A percentile compares a stretch with the other conserved stretches of the same genome.
Evolutionary conservation across 2,113 vertebrate genomes (phyloP).

Genomic region (Pionites leucogaster): DNA sequence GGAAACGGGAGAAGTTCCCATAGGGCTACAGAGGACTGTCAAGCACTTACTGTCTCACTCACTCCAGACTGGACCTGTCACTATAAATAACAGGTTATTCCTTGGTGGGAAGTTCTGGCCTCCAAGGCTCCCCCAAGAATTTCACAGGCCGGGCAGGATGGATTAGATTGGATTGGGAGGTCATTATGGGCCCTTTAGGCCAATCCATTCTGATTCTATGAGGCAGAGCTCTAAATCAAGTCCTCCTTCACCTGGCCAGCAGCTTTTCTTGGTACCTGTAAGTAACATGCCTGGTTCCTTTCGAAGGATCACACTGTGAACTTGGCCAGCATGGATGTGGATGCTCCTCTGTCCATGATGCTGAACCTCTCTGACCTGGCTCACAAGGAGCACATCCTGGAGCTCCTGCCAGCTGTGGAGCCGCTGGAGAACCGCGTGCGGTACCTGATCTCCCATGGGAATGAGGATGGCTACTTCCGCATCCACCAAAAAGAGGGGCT

Average conservation of each 20-base stretch:
- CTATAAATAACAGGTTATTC: neutral
- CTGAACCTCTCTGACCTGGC: conserved; percentile 81
- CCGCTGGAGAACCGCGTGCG: conserved; percentile 81
- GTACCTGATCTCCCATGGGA: conserved; percentile 85
- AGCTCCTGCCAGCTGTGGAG: conserved; percentile 85
- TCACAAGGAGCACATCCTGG: conserved; percentile 85
- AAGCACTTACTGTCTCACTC: neutral
- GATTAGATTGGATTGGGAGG: neutral
- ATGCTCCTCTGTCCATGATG: conserved; percentile 81
- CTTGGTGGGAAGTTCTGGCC: neutral
- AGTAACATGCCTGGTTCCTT: neutral
- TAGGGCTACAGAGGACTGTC: neutral
- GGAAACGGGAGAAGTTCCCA: neutral
- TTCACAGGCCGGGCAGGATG: neutral
- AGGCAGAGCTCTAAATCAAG: neutral
- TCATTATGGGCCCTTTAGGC: neutral
- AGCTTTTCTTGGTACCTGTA: neutral
- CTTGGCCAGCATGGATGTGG: conserved; percentile 87
- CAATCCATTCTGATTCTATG: neutral
- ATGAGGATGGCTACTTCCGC: conserved; percentile 82
- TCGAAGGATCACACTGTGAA: conserved; percentile 71
- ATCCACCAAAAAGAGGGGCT: conserved; percentile 84
- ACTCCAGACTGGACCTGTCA: neutral
- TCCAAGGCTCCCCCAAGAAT: neutral
- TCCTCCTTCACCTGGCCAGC: no score